Percentiles rank a stretch among this genome's conserved stretches.
Conservation (phyloP, 2,888 invertebrate species). For the Drosophila putrida region DNA sequence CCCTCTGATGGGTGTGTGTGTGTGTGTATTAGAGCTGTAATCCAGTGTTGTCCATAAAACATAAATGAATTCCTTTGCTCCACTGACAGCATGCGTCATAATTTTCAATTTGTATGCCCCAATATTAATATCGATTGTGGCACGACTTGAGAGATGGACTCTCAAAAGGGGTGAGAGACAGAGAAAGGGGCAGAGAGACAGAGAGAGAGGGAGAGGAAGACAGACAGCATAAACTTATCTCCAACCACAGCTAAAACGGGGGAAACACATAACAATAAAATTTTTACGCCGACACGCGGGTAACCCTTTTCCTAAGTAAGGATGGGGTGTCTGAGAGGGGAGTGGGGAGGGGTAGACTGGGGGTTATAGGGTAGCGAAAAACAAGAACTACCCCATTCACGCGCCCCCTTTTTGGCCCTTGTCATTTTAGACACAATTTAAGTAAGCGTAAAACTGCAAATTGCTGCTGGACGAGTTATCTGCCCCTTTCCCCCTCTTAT, state of each 20-base stretch:
- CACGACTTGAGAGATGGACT: conserved; percentile 8
- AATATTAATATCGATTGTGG: conserved; percentile 76
- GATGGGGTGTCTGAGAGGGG: neutral
- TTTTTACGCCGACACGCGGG: conserved; percentile 58
- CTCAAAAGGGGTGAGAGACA: no score
- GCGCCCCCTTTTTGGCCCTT: conserved; percentile 46
- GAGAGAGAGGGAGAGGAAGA: no score
- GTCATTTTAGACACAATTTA: conserved; percentile 80
- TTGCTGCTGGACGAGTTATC: conserved; percentile 60
- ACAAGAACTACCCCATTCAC: conserved; percentile 51
- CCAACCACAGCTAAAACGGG: conserved; percentile 29
- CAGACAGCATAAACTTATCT: conserved; percentile 52
- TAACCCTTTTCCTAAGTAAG: conserved; percentile 45
- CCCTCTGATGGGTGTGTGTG: conserved; percentile 23
- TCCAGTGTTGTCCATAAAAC: conserved; percentile 61
- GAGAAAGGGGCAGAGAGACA: no score
- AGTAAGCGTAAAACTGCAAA: conserved; percentile 82
- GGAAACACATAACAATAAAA: conserved; percentile 73
- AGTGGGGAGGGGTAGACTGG: neutral
- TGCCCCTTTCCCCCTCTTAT: neutral
- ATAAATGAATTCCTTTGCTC: conserved; percentile 50
- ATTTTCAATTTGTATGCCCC: conserved; percentile 76
- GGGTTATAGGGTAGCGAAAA: conserved; percentile 13
- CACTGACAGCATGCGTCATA: conserved; percentile 54
- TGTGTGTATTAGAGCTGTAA: conserved; percentile 47